Evolutionary conservation across 1,140 invertebrate species (phyloP).

Genomic region (Mya arenaria): DNA sequence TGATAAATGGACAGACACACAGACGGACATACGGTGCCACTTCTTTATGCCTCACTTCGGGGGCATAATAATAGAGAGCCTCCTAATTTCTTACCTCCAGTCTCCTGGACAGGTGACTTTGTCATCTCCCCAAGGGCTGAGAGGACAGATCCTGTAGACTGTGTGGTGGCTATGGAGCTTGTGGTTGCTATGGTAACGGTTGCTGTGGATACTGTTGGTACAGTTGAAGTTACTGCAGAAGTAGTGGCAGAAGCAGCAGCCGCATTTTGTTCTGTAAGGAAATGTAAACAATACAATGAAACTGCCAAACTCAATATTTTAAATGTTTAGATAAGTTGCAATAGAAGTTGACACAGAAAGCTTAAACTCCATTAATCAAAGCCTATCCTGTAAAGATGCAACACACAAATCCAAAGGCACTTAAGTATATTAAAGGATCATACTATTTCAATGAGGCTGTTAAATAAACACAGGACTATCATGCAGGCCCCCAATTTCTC

Average conservation of each 20-base stretch:
- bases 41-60: background rate
- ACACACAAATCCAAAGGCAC: too few species aligned
- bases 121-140: slow-evolving; percentile 26
- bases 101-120: slow-evolving; percentile 43
- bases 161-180: background rate
- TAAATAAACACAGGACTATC: too few species aligned
- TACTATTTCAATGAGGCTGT: too few species aligned
- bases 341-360: too few species aligned
- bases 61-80: background rate
- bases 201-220: background rate
- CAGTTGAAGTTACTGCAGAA: background rate
- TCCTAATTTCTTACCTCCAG: slow-evolving; percentile 11
- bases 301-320: too few species aligned
- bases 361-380: too few species aligned
- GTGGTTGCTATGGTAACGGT: background rate
- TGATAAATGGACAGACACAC: background rate
- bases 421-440: too few species aligned
- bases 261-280: background rate
- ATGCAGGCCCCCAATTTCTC: too few species aligned
- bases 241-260: background rate
- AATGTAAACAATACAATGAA: too few species aligned
- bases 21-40: too few species aligned
- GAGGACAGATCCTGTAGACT: slow-evolving; percentile 23
- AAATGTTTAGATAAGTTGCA: too few species aligned
- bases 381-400: too few species aligned